phyloP scores from a whole-genome alignment of 1,140 invertebrate species.

The Acyrthosiphon pisum region DNA sequence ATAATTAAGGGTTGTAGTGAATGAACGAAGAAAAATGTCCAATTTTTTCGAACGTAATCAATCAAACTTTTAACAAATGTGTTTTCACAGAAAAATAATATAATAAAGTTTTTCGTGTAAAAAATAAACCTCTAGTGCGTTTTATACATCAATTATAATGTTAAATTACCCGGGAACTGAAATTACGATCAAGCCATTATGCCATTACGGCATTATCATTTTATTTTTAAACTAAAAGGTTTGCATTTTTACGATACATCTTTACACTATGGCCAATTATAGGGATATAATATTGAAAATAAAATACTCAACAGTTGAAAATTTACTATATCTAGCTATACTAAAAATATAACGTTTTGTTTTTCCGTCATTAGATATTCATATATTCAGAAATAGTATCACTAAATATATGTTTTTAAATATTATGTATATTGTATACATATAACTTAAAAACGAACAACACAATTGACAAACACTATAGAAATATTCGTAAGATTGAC shows the following conservation, averaged over 20 bases:
- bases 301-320: constrained; percentile 2
- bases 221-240: background rate
- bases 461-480: background rate
- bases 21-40: background rate
- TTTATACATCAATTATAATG: background rate
- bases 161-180: background rate
- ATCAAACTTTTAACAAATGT: background rate
- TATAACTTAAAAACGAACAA: background rate
- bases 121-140: background rate
- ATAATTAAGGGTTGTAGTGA: background rate
- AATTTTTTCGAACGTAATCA: constrained; percentile 19
- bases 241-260: background rate
- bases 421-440: too few relatives aligned
- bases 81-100: background rate
- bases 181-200: background rate
- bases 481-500: background rate
- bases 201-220: background rate
- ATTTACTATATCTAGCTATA: background rate
- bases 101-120: background rate
- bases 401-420: background rate
- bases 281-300: background rate
- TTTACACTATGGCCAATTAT: background rate
- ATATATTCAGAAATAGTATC: background rate
- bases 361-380: background rate
- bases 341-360: background rate